Conservation (phyloP, 2,797 vertebrate species). For the Austrolebias charrua region DNA sequence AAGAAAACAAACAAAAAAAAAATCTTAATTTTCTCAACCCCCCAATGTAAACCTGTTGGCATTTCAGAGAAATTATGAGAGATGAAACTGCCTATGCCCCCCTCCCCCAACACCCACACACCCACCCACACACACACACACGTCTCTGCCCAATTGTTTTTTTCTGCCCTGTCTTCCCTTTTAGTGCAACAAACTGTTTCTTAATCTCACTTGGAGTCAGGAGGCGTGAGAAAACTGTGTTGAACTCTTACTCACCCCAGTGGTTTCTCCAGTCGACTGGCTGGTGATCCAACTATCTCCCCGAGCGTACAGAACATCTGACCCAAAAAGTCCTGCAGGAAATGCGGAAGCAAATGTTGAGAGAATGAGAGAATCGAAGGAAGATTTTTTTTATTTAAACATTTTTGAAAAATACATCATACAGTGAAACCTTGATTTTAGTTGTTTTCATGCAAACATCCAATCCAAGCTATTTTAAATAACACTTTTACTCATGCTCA, state of each 20-base stretch:
- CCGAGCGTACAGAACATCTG: slow-evolving; percentile 95
- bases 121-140: too few species aligned
- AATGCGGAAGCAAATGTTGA: slow-evolving; percentile 11
- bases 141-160: slow-evolving; percentile 1
- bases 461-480: slow-evolving; percentile 8
- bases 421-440: slow-evolving; percentile 4
- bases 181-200: slow-evolving; percentile 18
- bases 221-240: slow-evolving; percentile 18
- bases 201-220: slow-evolving; percentile 26
- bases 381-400: slow-evolving; percentile 1
- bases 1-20: too few species aligned
- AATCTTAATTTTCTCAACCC: not conserved
- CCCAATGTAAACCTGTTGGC: not conserved
- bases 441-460: slow-evolving; percentile 13
- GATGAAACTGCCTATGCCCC: not conserved
- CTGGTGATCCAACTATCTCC: slow-evolving; percentile 93
- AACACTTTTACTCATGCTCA: slow-evolving; percentile 6
- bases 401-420: slow-evolving; percentile 19
- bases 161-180: slow-evolving; percentile 7
- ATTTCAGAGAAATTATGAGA: not conserved
- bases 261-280: slow-evolving; percentile 92
- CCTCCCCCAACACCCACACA: too few species aligned
- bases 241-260: slow-evolving; percentile 84
- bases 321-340: slow-evolving; percentile 90
- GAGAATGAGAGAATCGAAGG: not conserved